Evolutionary conservation across 2,888 invertebrate species (phyloP), one percentile per base, ranked within the genome.

Genomic region (Catotricha subobsoleta): DNA sequence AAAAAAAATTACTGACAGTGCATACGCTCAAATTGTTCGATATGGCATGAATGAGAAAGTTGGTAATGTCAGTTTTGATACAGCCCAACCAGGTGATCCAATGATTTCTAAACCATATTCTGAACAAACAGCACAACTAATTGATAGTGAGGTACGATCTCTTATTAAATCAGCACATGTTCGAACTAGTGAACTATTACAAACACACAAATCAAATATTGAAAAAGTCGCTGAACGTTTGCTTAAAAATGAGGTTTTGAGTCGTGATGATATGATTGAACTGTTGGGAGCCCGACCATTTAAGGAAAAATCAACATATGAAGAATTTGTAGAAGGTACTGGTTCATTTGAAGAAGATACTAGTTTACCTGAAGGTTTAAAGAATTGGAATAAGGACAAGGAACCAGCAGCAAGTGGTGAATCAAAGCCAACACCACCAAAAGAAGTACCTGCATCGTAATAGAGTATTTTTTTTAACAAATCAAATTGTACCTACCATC

Each of bases 281-380:
- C 65, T 99, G 27, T 67, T 98, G 36, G 98, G 98, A 1, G 71
- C 76, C 20, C 68, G 98, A 49, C 98, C 98, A 0, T 99, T 98
- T 74, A 82, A 82, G 10, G 98, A 99, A 63, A 97, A 97, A 67
- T 92, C 95, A 12, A 97, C 97, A 9, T 99, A 99, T 55, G 98
- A 99, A 62, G 88, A 99, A 57, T 98, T 99, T 63, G 98, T 99
- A 0, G 95, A 92, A 64, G 94, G 92, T 2, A 94, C 92, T 0
- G 97, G 97, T 2, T 94, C 95, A 1, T 76, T 97, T 52, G 98
- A 98, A 48, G 98, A 99, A 63, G 88, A 98, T 54, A 94, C 94
- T 0, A 65, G 76, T 1, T 68, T 98, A 50, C 98, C 98, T 0
- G 87, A 91, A 64, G 97, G 97, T 41, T 69, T 98, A 20, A 81